Conservation (phyloP, 2,888 invertebrate species). For the Drosophila borealis region DNA sequence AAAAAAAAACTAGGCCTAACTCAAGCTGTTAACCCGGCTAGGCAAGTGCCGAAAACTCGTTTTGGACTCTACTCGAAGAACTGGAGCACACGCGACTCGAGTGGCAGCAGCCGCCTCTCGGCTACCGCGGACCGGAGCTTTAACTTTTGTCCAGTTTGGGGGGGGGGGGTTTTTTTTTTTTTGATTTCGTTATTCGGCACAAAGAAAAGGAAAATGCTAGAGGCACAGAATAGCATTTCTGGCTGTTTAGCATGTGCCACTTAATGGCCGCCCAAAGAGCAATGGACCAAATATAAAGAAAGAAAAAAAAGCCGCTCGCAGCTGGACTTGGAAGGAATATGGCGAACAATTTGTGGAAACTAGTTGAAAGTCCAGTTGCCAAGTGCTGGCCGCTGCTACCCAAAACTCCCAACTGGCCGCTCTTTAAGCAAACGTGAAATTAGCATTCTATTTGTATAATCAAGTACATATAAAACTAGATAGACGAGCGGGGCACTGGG, state of each 20-base stretch:
- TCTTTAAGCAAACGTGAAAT: constrained; percentile 7
- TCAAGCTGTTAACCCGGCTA: constrained; percentile 38
- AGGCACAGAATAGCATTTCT: constrained; percentile 22
- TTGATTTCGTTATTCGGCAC: constrained; percentile 49
- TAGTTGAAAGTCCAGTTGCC: constrained; percentile 34
- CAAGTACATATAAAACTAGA: constrained; percentile 12
- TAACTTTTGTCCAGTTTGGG: constrained; percentile 14
- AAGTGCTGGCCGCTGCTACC: background rate
- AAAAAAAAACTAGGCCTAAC: constrained; percentile 31
- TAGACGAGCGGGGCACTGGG: constrained; percentile 14
- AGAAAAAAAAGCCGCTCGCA: constrained; percentile 12
- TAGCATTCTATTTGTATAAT: constrained; percentile 18
- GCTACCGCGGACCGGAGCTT: constrained; percentile 23
- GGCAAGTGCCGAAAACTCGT: constrained; percentile 72
- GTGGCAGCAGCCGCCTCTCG: constrained; percentile 16
- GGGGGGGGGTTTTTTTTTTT: constrained; percentile 4
- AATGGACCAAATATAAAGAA: constrained; percentile 14
- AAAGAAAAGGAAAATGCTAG: constrained; percentile 46
- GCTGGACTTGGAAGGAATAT: constrained; percentile 1
- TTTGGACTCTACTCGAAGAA: constrained; percentile 67
- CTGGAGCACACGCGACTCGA: constrained; percentile 65
- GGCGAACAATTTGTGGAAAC: constrained; percentile 18
- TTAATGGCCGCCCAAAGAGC: constrained; percentile 22
- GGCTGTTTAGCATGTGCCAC: constrained; percentile 44
- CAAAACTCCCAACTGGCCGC: background rate